Evolutionary conservation across 2,797 vertebrate species (phyloP).

Genomic region (Spheniscus humboldti): DNA sequence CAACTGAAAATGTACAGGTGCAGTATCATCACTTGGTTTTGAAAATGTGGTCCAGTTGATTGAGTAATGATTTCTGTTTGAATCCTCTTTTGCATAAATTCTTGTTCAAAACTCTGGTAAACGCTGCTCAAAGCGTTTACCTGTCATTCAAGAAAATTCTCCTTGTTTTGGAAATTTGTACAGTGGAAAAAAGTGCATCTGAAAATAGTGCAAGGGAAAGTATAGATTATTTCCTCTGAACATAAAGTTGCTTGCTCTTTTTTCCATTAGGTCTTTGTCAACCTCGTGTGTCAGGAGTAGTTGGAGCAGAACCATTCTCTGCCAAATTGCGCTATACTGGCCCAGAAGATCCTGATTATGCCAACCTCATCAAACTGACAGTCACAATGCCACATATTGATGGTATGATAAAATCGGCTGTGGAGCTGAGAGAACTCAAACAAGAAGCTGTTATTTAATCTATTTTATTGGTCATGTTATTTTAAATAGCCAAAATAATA

Average conservation of each 20-base stretch:
- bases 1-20: background rate
- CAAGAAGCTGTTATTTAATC: background rate
- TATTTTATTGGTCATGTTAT: background rate
- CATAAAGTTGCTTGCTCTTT: background rate
- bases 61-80: background rate
- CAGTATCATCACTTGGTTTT: background rate
- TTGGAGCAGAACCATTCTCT: constrained; percentile 94
- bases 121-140: background rate
- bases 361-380: constrained; percentile 90
- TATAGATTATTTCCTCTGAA: background rate
- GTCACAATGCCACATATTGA: constrained; percentile 95
- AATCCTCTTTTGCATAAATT: background rate
- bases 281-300: constrained; percentile 83
- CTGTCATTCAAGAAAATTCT: background rate
- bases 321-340: constrained; percentile 91
- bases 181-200: background rate
- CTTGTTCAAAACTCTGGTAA: background rate
- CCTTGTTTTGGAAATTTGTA: background rate
- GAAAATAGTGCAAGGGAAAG: background rate
- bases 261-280: constrained; percentile 86
- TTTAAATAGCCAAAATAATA: background rate
- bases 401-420: constrained; percentile 73
- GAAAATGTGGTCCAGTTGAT: background rate
- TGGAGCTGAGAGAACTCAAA: background rate
- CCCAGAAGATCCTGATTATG: constrained; percentile 82